A percentile compares a stretch with the other conserved stretches of the same genome.
Evolutionary conservation across 2,797 vertebrate species (phyloP).

Genomic region (Brachyrhaphis roseni): DNA sequence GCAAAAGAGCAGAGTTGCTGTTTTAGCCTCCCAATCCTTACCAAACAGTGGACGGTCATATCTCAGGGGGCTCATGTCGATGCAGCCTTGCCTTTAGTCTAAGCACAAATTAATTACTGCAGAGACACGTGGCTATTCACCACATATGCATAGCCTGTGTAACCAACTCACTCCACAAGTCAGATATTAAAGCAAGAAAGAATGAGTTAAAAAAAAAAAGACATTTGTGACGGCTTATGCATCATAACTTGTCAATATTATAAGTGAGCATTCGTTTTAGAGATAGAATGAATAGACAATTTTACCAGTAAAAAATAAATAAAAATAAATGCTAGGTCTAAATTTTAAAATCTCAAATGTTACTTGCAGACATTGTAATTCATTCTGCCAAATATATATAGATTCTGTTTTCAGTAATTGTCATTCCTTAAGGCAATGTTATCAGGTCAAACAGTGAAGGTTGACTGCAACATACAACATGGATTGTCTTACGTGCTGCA

Average conservation of each 20-base stretch:
- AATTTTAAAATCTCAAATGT: background rate
- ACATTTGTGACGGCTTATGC: background rate
- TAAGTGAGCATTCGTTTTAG: background rate
- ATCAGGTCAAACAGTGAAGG: conserved; percentile 43
- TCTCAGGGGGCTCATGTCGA: conserved; percentile 59
- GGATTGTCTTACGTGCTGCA: conserved; percentile 42
- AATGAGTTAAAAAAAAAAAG: too few relatives aligned
- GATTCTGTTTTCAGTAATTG: conserved; percentile 34
- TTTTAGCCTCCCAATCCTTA: conserved; percentile 42
- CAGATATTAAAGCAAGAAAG: conserved; percentile 20
- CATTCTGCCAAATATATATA: background rate
- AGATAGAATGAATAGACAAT: background rate
- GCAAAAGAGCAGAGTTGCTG: conserved; percentile 26
- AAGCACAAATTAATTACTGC: conserved; percentile 73
- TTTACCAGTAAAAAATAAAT: background rate
- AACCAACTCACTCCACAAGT: conserved; percentile 58
- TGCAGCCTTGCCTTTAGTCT: conserved; percentile 66
- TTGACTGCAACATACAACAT: conserved; percentile 52
- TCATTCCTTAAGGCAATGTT: conserved; percentile 33
- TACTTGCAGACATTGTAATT: background rate
- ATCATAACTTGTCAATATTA: background rate
- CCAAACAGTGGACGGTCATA: conserved; percentile 49
- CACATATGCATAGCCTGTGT: conserved; percentile 39
- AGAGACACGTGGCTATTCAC: conserved; percentile 60
- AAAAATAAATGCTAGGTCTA: background rate